Evolutionary conservation across 2,888 invertebrate species (phyloP), one percentile per base, ranked within the genome.

Genomic region (Mesoligia furuncula): DNA sequence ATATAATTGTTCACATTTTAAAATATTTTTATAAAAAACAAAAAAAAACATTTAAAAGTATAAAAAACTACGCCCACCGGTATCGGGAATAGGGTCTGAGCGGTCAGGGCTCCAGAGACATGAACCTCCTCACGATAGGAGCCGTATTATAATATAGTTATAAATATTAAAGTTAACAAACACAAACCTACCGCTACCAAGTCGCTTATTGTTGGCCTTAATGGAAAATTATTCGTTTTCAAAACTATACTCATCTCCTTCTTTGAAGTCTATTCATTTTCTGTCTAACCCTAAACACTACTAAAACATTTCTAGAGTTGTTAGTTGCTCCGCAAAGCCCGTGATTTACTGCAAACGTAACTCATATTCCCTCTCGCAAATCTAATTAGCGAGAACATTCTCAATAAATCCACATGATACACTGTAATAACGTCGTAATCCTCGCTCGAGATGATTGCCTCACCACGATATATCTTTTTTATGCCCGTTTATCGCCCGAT

Each of bases 401-500:
- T 90, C 94, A 92, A 95, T 95, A 96, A 95, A 95, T 94, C 94
- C 94, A 94, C 93, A 94, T 91, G 93, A 92, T 92, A 93, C 94
- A 92, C 88, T 91, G 94, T 94, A 95, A 95, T 95, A 94, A 94
- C 92, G 91, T 91, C 93, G 90, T 95, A 95, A 95, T 95, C 94
- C 94, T 88, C 88, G 90, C 87, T 89, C 90, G 93, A 95, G 94
- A 95, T 95, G 95, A 95, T 96, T 95, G 94, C 95, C 90, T 92
- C 92, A 90, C 86, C 92, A 88, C 94, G 92, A 94, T 95, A 95
- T 95, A 95, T 96, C 95, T 95, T 95, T 96, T 95, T 96, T 95
- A 95, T 95, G 91, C 90, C 91, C 95, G 94, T 96, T 96, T 96
- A 96, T 96, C 95, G 95, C 94, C 95, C 93, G 95, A 94, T 96